A percentile compares a stretch with the other conserved stretches of the same genome.
Evolutionary conservation across 2,888 invertebrate genomes (phyloP).

Genomic region (Drosophila eohydei): DNA sequence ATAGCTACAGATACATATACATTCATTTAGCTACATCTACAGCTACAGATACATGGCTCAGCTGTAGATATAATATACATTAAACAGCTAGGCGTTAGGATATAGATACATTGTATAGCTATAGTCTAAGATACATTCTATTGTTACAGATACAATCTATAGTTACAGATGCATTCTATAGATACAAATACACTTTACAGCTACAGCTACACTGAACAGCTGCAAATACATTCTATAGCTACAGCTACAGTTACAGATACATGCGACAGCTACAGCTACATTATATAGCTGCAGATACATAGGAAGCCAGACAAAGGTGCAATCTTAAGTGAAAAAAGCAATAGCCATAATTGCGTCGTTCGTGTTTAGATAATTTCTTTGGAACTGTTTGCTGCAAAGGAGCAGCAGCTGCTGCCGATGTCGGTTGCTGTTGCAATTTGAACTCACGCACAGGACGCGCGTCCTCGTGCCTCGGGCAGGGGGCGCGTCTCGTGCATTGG

Average conservation of each 20-base stretch:
- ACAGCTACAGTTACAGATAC: slow-evolving; percentile 9
- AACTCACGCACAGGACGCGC: slow-evolving; percentile 53
- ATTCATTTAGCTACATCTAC: not conserved
- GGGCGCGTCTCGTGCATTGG: slow-evolving; percentile 11
- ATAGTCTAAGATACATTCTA: no score
- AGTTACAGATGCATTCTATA: not conserved
- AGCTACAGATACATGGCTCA: not conserved
- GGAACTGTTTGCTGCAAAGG: slow-evolving; percentile 32
- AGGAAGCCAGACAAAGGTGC: slow-evolving; percentile 43
- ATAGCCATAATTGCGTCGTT: slow-evolving; percentile 52
- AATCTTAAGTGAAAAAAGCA: slow-evolving; percentile 53
- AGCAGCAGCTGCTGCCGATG: slow-evolving; percentile 29
- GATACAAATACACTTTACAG: not conserved
- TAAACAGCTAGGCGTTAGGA: no score
- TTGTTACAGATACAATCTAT: not conserved
- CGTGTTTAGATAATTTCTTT: slow-evolving; percentile 44
- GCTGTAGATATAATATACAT: no score
- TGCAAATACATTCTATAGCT: slow-evolving; percentile 4
- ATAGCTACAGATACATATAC: not conserved
- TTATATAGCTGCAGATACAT: slow-evolving; percentile 8
- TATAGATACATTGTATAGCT: no score
- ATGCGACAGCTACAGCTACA: slow-evolving; percentile 10
- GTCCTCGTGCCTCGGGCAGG: slow-evolving; percentile 42
- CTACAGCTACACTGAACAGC: slow-evolving; percentile 2
- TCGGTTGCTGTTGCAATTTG: slow-evolving; percentile 52